These are phyloP conservation scores for Sesia apiformis DNA, from an alignment of 2,888 invertebrate species.

Conservation along the genomic window DNA sequence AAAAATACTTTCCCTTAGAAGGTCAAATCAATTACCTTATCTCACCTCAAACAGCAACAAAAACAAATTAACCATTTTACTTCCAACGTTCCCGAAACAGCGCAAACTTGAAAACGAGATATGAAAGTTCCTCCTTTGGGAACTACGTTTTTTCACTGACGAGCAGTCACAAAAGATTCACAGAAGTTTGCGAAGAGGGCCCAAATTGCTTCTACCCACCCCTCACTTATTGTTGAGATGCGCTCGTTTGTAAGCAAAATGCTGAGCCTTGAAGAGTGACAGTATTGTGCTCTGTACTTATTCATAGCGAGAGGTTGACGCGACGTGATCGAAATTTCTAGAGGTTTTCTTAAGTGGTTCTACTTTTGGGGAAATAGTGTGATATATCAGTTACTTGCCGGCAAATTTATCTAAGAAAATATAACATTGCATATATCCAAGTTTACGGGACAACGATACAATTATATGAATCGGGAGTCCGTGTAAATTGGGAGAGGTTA, in stretches of 20 bases:
- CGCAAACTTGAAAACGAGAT: slow-evolving; percentile 1
- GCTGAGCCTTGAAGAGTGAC: slow-evolving; percentile 4
- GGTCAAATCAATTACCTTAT: no score
- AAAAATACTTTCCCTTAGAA: no score
- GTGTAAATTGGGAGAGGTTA: no score
- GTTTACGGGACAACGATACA: no score
- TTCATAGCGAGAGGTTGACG: background rate
- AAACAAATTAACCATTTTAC: background rate
- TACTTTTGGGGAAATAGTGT: background rate
- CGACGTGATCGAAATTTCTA: background rate
- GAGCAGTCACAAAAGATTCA: slow-evolving; percentile 4
- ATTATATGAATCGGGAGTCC: no score
- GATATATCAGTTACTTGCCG: no score
- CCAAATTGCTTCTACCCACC: slow-evolving; percentile 6
- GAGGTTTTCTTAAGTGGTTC: background rate
- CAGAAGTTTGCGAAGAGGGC: slow-evolving; percentile 4
- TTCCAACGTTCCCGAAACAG: background rate
- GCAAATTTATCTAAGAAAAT: no score
- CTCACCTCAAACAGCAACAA: background rate
- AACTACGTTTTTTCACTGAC: slow-evolving; percentile 3
- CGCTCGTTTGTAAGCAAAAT: slow-evolving; percentile 13
- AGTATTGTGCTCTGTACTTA: slow-evolving; percentile 2
- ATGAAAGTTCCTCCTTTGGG: slow-evolving; percentile 3
- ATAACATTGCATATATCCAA: no score
- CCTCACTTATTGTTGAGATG: slow-evolving; percentile 13